Base-by-base conservation (phyloP, 2,888 invertebrate genomes). In the Sinohyriopsis cumingii region DNA sequence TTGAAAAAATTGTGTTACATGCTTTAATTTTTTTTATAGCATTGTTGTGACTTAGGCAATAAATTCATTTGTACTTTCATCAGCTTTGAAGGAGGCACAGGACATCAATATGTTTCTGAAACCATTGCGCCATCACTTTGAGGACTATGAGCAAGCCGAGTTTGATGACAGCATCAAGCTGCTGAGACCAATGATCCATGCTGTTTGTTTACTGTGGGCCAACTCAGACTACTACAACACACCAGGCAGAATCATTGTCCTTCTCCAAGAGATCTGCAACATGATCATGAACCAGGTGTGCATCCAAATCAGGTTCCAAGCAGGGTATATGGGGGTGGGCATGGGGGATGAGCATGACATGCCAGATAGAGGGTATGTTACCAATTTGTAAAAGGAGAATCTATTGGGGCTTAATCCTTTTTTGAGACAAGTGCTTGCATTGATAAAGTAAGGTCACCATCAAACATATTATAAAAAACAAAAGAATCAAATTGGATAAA, bases 201-300 rank as follows among this genome's bases (percentile, higher is more conserved):
- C 95, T 0, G 93, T 98, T 59, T 96, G 97, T 84, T 92, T 96
- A 83, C 93, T 97, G 61, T 98, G 98, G 97, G 93, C 95, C 54
- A 94, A 95, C 87, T 97, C 96, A 1, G 84, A 89, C 63, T 96
- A 96, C 87, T 98, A 97, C 90, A 95, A 96, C 89, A 95, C 94
- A 86, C 95, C 96, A 0, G 93, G 95, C 0, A 95, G 96, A 88
- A 93, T 98, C 64, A 96, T 97, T 85, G 95, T 96, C 57, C 91
- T 98, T 69, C 91, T 98, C 63, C 95, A 95, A 85, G 95, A 97
- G 91, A 95, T 97, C 80, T 95, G 95, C 88, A 98, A 98, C 91
- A 91, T 97, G 84, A 92, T 97, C 68, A 96, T 98, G 84, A 93
- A 95, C 85, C 95, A 95, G 93, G 95, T 95, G 91, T 87, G 84